Base-by-base conservation (phyloP, 2,113 vertebrate genomes). In the Bubalus kerabau region DNA sequence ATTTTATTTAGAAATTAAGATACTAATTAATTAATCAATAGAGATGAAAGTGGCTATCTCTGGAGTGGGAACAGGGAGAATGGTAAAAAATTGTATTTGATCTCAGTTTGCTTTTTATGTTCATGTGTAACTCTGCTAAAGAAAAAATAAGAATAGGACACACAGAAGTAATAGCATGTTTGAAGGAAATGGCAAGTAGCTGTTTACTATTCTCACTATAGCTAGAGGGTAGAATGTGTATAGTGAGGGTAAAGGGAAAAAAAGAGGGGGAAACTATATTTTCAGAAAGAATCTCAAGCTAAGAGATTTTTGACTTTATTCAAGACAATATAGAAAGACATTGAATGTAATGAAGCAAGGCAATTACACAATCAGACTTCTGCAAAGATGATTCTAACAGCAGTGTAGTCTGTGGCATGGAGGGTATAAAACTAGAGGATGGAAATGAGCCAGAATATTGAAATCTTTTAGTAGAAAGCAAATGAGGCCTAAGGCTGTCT, bases 1-100 rank as follows among this genome's bases (percentile, higher is more conserved):
- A 87, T 88, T 91, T 97, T 71, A 84, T 85, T 85, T 87, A 93
- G 24, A 91, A 84, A 94, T 87, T 48, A 90, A 92, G 40, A 48
- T 83, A 76, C 17, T 21, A 89, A 46, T 81, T 14, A 15, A 90
- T 67, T 71, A 86, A 76, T 59, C 40, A 95, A 24, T 6, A 80
- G 8, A 50, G 43, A 16, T 40, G 14, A 40, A 97, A 92, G 16
- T 67, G 21, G 30, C 23, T 97, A 23, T 64, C 46, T 71, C 62
- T 90, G 12, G 48, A 62, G 15, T 50, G 10, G 40, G 2, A 97
- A 6, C 13, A 15, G 16, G 32, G 1, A 9, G 13, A 76, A 14
- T 32, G 56, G n/a, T 1, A n/a, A 36, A 71, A 50, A 85, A 92
- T 26, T 40, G 74, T 93, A 7, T 16, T 59, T 59, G 81, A n/a